Base-by-base conservation (phyloP, 2,797 vertebrate species). In the Acridotheres tristis region DNA sequence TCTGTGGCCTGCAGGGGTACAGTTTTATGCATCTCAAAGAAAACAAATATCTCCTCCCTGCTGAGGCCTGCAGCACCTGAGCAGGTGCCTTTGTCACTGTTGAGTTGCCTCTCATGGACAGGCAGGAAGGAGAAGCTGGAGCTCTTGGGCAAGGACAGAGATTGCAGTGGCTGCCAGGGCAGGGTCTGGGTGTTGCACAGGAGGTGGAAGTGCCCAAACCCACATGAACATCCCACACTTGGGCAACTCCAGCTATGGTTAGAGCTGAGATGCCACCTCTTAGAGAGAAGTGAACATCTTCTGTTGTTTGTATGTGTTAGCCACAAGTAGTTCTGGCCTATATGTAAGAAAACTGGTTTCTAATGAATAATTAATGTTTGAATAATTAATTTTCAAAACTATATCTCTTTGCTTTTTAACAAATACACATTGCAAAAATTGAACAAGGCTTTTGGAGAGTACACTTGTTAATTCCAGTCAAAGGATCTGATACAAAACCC, bases 361-460 rank as follows among this genome's bases (percentile, higher is more conserved):
- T 54, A 29, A 47, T 59, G 20, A 63, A 63, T 32, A 48, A 66
- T 54, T n/a, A 23, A 54, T 18, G 21, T 48, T n/a, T 30, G 17
- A 69, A 25, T 40, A 73, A 38, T 21, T 53, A 22, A 5, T 63
- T 90, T 68, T 48, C 34, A 42, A 59, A 77, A 34, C 69, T 40
- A 34, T 50, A 15, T 48, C 29, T 51, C 27, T 30, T 84, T 90
- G 20, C 11, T 84, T 90, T 72, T 85, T 61, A 69, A 57, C 26
- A 79, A 57, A 48, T 58, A 63, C 0, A 0, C 7, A 3, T 32
- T 62, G 21, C 14, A 47, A 54, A 68, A 85, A 61, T 38, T 6
- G 48, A 82, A 13, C 2, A 22, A 61, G 13, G 25, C 19, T 73
- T 47, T 55, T 83, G 67, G 47, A 42, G 68, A 63, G 11, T 22